Percentiles rank a stretch among this genome's conserved stretches.
These are phyloP conservation scores for Aspidiotus rigidus DNA, from an alignment of 2,888 invertebrate species.

Conservation along the genomic window DNA sequence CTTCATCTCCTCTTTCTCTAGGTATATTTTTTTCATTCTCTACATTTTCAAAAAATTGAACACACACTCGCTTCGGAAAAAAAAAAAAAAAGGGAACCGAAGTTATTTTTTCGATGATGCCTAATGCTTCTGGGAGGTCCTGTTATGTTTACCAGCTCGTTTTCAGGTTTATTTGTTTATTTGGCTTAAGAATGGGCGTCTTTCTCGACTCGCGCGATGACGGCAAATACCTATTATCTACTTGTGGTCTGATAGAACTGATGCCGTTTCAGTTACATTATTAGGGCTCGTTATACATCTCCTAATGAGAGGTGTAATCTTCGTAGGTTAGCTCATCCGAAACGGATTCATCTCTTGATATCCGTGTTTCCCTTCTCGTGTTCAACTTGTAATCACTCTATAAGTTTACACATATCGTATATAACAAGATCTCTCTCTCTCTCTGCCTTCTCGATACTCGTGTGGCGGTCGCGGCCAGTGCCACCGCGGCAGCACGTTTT, in stretches of 20 bases:
- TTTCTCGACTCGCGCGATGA: slow-evolving; percentile 30
- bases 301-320: slow-evolving; percentile 34
- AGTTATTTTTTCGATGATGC: slow-evolving; percentile 24
- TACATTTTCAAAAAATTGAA: not conserved
- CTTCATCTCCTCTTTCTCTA: slow-evolving; percentile 8
- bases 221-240: slow-evolving; percentile 33
- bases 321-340: slow-evolving; percentile 33
- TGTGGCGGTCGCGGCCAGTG: too few relatives aligned
- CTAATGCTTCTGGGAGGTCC: slow-evolving; percentile 31
- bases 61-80: slow-evolving; percentile 5
- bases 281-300: slow-evolving; percentile 30
- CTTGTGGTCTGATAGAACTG: slow-evolving; percentile 33
- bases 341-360: slow-evolving; percentile 20
- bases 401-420: too few relatives aligned
- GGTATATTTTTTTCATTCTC: too few relatives aligned
- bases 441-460: too few relatives aligned
- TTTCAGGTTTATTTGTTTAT: slow-evolving; percentile 33
- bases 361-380: not conserved
- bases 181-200: slow-evolving; percentile 30
- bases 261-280: slow-evolving; percentile 31
- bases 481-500: too few relatives aligned
- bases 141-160: slow-evolving; percentile 24
- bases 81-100: slow-evolving; percentile 19
- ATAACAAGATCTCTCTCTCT: too few relatives aligned
- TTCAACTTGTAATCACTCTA: slow-evolving; percentile 31